Percentiles rank a stretch among this genome's conserved stretches.
Evolutionary conservation across 2,113 vertebrate genomes (phyloP).

Genomic region (Ammospiza caudacuta): DNA sequence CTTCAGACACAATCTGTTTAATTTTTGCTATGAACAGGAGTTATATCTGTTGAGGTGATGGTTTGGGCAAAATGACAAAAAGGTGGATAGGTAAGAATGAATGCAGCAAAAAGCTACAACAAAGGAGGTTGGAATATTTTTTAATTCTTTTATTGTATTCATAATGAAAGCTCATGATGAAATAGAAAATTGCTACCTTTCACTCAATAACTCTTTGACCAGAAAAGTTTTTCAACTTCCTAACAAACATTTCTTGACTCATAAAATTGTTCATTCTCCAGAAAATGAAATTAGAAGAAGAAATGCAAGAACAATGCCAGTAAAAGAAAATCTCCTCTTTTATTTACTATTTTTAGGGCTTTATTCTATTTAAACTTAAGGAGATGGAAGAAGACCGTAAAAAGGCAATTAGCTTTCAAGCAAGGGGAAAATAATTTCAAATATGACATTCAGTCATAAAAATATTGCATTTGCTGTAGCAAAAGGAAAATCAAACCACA

Average conservation of each 20-base stretch:
- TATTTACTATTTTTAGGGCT: background rate
- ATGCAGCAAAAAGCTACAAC: background rate
- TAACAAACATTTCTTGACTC: background rate
- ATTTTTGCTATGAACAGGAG: background rate
- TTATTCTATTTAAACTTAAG: background rate
- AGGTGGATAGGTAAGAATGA: background rate
- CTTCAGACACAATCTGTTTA: background rate
- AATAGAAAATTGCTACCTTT: background rate
- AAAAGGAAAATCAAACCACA: background rate
- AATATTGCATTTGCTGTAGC: background rate
- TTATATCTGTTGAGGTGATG: background rate
- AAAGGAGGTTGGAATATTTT: background rate
- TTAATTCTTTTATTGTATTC: background rate
- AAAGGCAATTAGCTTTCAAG: slow-evolving; percentile 5
- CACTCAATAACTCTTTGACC: background rate
- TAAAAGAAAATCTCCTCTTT: background rate
- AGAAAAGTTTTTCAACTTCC: background rate
- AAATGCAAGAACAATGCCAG: background rate
- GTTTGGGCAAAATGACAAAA: background rate
- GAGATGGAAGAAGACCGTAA: background rate
- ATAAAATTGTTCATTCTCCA: background rate
- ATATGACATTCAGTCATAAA: background rate
- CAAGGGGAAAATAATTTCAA: background rate
- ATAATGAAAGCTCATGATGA: background rate
- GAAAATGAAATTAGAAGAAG: background rate